phyloP scores from a whole-genome alignment of 2,797 vertebrate genomes.

The Urosaurus nigricauda region DNA sequence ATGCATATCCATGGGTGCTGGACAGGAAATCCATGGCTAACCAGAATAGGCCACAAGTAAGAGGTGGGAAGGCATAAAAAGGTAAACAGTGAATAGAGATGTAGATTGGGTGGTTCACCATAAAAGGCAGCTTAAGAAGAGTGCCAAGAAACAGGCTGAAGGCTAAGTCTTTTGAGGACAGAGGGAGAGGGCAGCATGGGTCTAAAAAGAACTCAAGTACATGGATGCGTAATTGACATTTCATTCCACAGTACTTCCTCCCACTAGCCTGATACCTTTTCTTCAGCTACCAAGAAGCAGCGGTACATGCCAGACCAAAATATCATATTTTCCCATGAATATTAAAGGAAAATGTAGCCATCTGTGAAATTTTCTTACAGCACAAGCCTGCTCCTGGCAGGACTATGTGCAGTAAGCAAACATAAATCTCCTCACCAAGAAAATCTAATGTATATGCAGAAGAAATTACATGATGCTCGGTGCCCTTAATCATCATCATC shows the following conservation, averaged over 20 bases:
- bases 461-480: not conserved
- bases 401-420: not conserved
- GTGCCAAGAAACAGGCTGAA: not conserved
- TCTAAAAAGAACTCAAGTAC: not conserved
- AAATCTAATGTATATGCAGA: not conserved
- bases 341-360: conserved; percentile 4
- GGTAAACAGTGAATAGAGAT: conserved; percentile 11
- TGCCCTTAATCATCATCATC: too few species aligned
- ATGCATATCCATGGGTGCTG: not conserved
- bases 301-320: not conserved
- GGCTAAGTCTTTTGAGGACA: not conserved
- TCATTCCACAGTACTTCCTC: not conserved
- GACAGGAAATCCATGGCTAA: conserved; percentile 32
- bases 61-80: conserved; percentile 10
- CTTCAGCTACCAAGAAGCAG: conserved; percentile 3
- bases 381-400: not conserved
- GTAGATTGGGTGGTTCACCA: not conserved
- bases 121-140: conserved; percentile 20
- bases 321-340: not conserved
- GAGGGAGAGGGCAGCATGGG: not conserved
- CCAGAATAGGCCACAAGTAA: conserved; percentile 21
- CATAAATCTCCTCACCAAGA: not conserved
- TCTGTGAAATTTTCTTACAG: not conserved
- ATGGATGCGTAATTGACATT: not conserved
- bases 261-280: not conserved